Conservation (phyloP, 2,888 invertebrate genomes). For the Zeuzera pyrina region DNA sequence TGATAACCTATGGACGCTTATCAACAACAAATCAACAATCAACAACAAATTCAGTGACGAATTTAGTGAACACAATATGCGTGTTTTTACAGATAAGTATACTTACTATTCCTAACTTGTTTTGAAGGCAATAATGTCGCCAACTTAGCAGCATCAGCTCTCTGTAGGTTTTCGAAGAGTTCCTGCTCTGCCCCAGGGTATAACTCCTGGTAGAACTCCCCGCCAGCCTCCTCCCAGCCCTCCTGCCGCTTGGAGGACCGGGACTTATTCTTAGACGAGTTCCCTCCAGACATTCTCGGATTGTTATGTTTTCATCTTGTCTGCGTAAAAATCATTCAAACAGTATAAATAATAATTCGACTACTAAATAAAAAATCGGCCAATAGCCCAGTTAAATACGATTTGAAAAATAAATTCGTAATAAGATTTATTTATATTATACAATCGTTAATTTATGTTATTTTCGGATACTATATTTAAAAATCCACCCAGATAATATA, state of each 20-base stretch:
- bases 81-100: not conserved
- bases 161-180: constrained; percentile 78
- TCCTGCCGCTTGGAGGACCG: constrained; percentile 46
- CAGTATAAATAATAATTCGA: not conserved
- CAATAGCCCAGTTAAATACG: too few relatives aligned
- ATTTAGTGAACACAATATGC: too few relatives aligned
- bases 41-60: too few relatives aligned
- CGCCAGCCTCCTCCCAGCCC: constrained; percentile 88
- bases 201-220: constrained; percentile 88
- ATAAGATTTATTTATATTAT: too few relatives aligned
- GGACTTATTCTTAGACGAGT: constrained; percentile 49
- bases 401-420: too few relatives aligned
- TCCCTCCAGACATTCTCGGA: constrained; percentile 59
- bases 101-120: constrained; percentile 81
- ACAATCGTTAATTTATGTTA: too few relatives aligned
- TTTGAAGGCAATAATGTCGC: constrained; percentile 86
- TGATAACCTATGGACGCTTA: too few relatives aligned
- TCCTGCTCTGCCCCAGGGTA: constrained; percentile 79
- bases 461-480: too few relatives aligned
- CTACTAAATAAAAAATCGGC: too few relatives aligned
- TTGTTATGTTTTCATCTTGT: constrained; percentile 6
- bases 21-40: too few relatives aligned
- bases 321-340: not conserved
- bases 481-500: too few relatives aligned
- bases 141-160: constrained; percentile 81